Conservation (phyloP, 2,113 vertebrate genomes). For the Podarcis cretensis region DNA sequence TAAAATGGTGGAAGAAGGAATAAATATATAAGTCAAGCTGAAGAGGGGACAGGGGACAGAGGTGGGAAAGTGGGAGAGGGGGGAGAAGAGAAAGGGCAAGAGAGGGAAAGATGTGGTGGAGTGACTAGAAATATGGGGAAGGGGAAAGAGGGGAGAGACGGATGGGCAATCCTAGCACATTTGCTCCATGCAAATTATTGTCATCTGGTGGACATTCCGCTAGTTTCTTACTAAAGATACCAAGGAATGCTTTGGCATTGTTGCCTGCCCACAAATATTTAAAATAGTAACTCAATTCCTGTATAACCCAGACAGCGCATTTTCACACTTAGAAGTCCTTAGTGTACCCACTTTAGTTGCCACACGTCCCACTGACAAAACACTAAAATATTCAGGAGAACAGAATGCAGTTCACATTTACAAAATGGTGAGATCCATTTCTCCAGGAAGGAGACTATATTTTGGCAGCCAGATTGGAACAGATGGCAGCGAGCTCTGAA, state of each 20-base stretch:
- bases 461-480: constrained; percentile 2
- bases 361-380: neutral
- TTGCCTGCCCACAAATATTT: neutral
- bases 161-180: neutral
- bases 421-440: constrained; percentile 13
- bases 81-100: too few relatives aligned
- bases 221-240: neutral
- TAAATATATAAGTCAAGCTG: too few relatives aligned
- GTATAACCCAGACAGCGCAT: neutral
- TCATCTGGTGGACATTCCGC: neutral
- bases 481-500: neutral
- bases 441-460: neutral
- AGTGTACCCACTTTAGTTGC: neutral
- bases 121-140: too few relatives aligned
- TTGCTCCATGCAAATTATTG: neutral
- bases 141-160: neutral
- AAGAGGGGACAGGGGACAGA: too few relatives aligned
- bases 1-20: too few relatives aligned
- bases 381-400: constrained; percentile 12
- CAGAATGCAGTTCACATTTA: neutral
- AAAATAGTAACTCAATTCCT: neutral
- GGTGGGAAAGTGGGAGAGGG: too few relatives aligned
- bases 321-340: neutral
- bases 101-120: too few relatives aligned
- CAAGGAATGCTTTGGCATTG: neutral